phyloP scores from a whole-genome alignment of 2,797 vertebrate species.

The Artibeus lituratus region DNA sequence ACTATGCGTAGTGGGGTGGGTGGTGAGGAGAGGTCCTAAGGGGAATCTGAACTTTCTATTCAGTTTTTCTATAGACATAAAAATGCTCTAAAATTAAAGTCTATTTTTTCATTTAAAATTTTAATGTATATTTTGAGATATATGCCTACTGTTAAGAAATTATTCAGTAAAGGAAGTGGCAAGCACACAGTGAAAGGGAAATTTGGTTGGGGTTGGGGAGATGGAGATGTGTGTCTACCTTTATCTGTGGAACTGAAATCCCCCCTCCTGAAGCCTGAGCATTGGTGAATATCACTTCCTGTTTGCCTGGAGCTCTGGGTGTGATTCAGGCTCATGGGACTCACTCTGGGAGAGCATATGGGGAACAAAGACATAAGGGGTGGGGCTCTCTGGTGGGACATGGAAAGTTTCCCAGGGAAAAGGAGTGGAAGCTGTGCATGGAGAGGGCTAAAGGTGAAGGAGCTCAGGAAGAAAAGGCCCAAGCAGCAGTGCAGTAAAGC shows the following conservation, averaged over 20 bases:
- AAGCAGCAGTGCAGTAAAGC: neutral
- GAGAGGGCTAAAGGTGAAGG: neutral
- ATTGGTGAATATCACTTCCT: neutral
- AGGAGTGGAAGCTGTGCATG: neutral
- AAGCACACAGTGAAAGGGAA: neutral
- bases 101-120: neutral
- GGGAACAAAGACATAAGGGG: neutral
- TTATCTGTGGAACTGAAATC: neutral
- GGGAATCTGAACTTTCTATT: neutral
- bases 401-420: neutral
- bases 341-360: neutral
- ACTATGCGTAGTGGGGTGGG: too few relatives aligned
- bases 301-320: neutral
- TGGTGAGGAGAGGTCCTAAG: neutral
- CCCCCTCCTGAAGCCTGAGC: neutral
- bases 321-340: neutral
- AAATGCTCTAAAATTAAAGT: neutral
- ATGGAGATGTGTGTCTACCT: neutral
- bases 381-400: neutral
- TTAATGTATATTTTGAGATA: neutral
- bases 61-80: neutral
- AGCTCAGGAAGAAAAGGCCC: neutral
- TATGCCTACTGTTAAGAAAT: neutral
- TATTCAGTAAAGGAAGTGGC: neutral
- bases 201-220: neutral